Base-by-base conservation (phyloP, 1,140 invertebrate species). In the Grapholita molesta region DNA sequence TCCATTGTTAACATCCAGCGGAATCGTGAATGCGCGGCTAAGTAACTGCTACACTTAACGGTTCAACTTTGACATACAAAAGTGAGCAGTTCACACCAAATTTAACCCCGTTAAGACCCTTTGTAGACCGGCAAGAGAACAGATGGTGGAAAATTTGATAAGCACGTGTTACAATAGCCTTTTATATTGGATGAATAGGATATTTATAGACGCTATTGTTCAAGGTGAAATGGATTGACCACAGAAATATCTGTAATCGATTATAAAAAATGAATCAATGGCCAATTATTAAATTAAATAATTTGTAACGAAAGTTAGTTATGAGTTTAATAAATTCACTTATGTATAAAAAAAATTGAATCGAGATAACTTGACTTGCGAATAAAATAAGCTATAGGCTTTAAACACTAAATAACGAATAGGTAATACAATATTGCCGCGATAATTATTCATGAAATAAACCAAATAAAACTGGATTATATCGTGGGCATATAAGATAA, bases 31-130 rank as follows among this genome's bases (percentile, higher is more conserved):
- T 66, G 72, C 66, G 64, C 55, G 72, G 64, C 61, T 76, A n/a
- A n/a, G n/a, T n/a, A 75, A 75, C 71, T 67, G 68, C 73, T 70
- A 61, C 70, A 80, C 69, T 83, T 86, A 86, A 87, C 85, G 82
- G 85, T 85, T 84, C 76, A 85, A 81, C 83, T 87, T 79, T 87
- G 85, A 83, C 83, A 87, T 70, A 85, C 76, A 81, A 84, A 80
- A 73, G 30, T 68, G 57, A 69, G 67, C 72, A 78, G 70, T 80
- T 82, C 74, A 77, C 74, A 78, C 74, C 72, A 66, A 75, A 72
- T 65, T 52, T 61, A 64, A 48, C 38, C 53, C 69, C 64, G 64
- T 70, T 53, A 57, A 70, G 32, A 66, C 64, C 25, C 15, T 55
- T 32, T 61, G 28, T 61, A 15, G 35, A 64, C 57, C 35, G 61